phyloP scores from a whole-genome alignment of 2,113 vertebrate genomes.

The Drymodes brunneopygia region DNA sequence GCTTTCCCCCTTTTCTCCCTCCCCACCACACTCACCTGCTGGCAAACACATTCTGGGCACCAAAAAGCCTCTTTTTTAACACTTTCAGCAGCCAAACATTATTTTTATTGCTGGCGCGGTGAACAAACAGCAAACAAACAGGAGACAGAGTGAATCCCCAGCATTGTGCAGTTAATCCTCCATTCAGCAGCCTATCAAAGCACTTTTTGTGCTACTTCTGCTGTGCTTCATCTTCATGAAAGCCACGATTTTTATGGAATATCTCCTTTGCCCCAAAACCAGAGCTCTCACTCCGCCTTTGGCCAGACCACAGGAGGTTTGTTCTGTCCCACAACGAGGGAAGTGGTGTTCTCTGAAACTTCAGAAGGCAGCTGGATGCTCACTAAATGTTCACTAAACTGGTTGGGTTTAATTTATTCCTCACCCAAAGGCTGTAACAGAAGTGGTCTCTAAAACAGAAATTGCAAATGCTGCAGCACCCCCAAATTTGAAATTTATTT shows the following conservation, averaged over 20 bases:
- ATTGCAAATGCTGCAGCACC: neutral
- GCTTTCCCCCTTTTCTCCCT: neutral
- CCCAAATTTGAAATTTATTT: neutral
- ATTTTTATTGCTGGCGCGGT: conserved; percentile 1
- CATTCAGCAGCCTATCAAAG: neutral
- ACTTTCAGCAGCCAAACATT: neutral
- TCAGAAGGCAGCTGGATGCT: neutral
- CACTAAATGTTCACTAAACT: neutral
- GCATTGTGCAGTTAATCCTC: conserved; percentile 13
- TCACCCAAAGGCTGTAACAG: neutral
- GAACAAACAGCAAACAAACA: neutral
- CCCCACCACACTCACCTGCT: neutral
- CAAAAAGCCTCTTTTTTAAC: neutral
- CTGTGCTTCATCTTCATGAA: neutral
- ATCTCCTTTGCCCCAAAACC: neutral
- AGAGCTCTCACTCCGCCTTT: rapidly evolving
- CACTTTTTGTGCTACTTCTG: conserved; percentile 3
- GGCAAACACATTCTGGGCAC: neutral
- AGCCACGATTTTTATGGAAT: neutral
- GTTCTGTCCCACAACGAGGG: neutral
- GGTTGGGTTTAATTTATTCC: neutral
- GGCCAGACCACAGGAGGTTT: neutral
- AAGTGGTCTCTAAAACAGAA: neutral
- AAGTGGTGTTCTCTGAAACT: neutral
- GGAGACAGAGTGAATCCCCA: neutral